Conservation (phyloP, 2,888 invertebrate genomes). For the Athalia rosae region DNA sequence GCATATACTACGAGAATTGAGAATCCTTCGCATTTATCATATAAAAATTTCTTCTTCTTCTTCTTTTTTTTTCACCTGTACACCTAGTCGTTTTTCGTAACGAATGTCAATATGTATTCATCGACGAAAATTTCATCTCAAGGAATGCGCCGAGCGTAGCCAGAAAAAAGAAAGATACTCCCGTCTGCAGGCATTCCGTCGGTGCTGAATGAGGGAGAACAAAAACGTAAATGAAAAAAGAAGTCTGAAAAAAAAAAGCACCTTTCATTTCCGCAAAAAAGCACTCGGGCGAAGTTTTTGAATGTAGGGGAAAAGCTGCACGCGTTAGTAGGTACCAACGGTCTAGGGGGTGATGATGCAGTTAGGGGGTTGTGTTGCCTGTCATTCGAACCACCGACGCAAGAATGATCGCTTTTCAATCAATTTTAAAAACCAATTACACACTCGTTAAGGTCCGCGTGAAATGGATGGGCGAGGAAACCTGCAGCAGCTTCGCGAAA, state of each 20-base stretch:
- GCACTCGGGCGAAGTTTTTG: constrained; percentile 46
- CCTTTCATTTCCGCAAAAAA: constrained; percentile 52
- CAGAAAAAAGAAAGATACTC: too few relatives aligned
- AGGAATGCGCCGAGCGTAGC: neutral
- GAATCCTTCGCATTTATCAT: neutral
- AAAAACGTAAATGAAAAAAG: neutral
- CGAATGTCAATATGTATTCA: constrained; percentile 15
- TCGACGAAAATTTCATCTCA: constrained; percentile 18
- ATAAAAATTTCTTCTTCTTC: neutral
- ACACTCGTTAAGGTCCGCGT: constrained; percentile 59
- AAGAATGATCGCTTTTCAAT: constrained; percentile 64
- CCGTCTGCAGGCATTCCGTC: too few relatives aligned
- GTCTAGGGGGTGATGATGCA: constrained; percentile 23
- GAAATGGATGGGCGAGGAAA: constrained; percentile 51
- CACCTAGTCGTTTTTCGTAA: neutral
- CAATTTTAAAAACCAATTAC: constrained; percentile 66
- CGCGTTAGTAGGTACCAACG: neutral
- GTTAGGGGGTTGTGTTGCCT: constrained; percentile 46
- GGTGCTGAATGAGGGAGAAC: constrained; percentile 32
- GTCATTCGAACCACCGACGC: constrained; percentile 46
- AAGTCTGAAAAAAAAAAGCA: constrained; percentile 40
- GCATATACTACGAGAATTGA: neutral
- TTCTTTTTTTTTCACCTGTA: neutral
- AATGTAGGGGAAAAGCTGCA: constrained; percentile 35
- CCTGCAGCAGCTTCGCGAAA: neutral